Conservation (phyloP, 2,888 invertebrate species). For the Syrista parreyssii region DNA sequence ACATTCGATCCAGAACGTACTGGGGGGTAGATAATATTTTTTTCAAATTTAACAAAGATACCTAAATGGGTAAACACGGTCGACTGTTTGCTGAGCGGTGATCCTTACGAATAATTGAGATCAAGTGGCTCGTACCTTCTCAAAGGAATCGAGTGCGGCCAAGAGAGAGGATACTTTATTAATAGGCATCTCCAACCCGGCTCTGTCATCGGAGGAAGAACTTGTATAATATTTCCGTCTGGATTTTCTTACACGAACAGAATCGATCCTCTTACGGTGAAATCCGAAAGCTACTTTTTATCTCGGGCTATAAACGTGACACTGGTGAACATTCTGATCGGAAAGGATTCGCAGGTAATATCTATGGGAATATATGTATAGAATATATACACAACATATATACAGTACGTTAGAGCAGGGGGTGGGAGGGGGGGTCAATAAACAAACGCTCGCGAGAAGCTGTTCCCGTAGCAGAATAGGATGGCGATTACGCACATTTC, state of each 20-base stretch:
- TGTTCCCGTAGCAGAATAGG: conserved; percentile 47
- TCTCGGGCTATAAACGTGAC: not conserved
- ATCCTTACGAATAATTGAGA: not conserved
- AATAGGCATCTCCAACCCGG: not conserved
- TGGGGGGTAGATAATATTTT: not conserved
- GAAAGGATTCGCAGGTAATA: not conserved
- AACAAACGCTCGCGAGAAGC: conserved; percentile 47
- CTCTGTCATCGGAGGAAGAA: not conserved
- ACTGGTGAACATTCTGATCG: not conserved
- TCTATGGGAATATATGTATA: not conserved
- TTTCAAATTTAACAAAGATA: not conserved
- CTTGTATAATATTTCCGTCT: not conserved
- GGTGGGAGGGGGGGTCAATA: conserved; percentile 25
- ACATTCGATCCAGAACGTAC: not conserved
- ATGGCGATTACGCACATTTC: conserved; percentile 64
- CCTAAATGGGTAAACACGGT: not conserved
- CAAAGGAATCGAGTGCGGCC: not conserved
- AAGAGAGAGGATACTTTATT: not conserved
- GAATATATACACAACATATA: not conserved
- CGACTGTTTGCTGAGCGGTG: not conserved
- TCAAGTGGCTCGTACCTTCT: not conserved
- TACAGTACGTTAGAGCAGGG: not conserved
- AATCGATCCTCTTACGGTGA: not conserved
- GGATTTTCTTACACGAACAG: not conserved
- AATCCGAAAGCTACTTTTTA: not conserved